phyloP scores from a whole-genome alignment of 2,888 invertebrate genomes.

The Campopleginae sp. region DNA sequence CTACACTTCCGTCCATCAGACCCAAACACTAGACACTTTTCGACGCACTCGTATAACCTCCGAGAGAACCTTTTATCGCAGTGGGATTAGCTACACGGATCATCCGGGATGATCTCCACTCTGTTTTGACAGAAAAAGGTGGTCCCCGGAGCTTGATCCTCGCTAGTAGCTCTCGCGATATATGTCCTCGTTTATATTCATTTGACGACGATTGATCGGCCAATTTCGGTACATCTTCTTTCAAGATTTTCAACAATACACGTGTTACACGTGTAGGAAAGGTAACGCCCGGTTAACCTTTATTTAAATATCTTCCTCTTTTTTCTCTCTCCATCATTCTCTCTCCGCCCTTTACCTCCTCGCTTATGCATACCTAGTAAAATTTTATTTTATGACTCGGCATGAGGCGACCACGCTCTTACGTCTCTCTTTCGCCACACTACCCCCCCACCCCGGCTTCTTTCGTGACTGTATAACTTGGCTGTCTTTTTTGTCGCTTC shows the following conservation, averaged over 20 bases:
- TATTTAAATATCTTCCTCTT: slow-evolving; percentile 28
- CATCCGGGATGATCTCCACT: slow-evolving; percentile 77
- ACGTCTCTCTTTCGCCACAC: slow-evolving; percentile 11
- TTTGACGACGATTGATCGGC: slow-evolving; percentile 1
- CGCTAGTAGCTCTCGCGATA: slow-evolving; percentile 1
- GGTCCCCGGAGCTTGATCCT: slow-evolving; percentile 38
- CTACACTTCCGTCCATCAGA: slow-evolving; percentile 12
- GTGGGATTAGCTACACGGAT: slow-evolving; percentile 74
- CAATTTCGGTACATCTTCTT: slow-evolving; percentile 34
- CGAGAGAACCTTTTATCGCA: slow-evolving; percentile 61
- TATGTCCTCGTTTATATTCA: slow-evolving; percentile 27
- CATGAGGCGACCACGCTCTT: slow-evolving; percentile 73
- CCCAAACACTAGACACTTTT: slow-evolving; percentile 32
- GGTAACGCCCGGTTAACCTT: slow-evolving; percentile 26
- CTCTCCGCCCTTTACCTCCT: slow-evolving; percentile 44
- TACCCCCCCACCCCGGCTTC: neutral
- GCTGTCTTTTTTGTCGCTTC: slow-evolving; percentile 42
- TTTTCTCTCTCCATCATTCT: slow-evolving; percentile 12
- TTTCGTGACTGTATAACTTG: slow-evolving; percentile 24
- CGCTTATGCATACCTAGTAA: slow-evolving; percentile 54
- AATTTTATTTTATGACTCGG: slow-evolving; percentile 79
- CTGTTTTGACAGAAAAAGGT: slow-evolving; percentile 75
- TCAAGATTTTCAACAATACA: slow-evolving; percentile 49
- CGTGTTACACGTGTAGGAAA: slow-evolving; percentile 45
- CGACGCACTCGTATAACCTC: slow-evolving; percentile 53